phyloP scores from a whole-genome alignment of 2,888 invertebrate genomes.

The Notocelia uddmanniana region DNA sequence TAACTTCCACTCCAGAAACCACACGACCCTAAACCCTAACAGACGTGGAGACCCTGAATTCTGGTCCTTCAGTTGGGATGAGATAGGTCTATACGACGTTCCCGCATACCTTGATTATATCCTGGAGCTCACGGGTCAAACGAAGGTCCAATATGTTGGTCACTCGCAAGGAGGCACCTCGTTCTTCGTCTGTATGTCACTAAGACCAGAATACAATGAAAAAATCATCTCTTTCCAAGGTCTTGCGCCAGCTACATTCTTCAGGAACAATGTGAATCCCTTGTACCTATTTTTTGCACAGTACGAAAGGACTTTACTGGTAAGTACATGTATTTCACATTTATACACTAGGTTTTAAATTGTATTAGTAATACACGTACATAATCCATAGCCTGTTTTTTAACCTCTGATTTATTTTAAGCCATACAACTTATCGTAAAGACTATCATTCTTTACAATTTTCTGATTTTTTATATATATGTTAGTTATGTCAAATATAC shows the following conservation, averaged over 20 bases:
- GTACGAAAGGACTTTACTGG: constrained; percentile 24
- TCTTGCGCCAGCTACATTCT: constrained; percentile 38
- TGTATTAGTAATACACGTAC: no score
- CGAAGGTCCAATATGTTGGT: constrained; percentile 85
- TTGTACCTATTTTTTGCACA: constrained; percentile 3
- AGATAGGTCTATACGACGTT: constrained; percentile 87
- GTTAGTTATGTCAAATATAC: no score
- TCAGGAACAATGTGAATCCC: neutral
- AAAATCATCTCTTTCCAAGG: constrained; percentile 43
- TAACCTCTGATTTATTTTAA: no score
- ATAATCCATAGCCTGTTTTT: no score
- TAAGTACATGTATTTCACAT: neutral
- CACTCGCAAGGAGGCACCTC: constrained; percentile 85
- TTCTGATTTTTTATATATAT: no score
- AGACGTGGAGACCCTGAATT: constrained; percentile 41
- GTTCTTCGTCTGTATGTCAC: constrained; percentile 41
- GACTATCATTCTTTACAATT: no score
- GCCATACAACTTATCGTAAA: no score
- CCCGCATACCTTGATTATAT: constrained; percentile 88
- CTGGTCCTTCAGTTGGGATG: constrained; percentile 84
- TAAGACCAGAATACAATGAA: constrained; percentile 47
- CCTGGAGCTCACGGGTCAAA: constrained; percentile 69
- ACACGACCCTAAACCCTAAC: constrained; percentile 30
- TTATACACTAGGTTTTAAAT: neutral
- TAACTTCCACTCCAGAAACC: constrained; percentile 37